A percentile compares a stretch with the other conserved stretches of the same genome.
These are phyloP conservation scores for Idaea straminata DNA, from an alignment of 2,888 invertebrate genomes.

Conservation along the genomic window DNA sequence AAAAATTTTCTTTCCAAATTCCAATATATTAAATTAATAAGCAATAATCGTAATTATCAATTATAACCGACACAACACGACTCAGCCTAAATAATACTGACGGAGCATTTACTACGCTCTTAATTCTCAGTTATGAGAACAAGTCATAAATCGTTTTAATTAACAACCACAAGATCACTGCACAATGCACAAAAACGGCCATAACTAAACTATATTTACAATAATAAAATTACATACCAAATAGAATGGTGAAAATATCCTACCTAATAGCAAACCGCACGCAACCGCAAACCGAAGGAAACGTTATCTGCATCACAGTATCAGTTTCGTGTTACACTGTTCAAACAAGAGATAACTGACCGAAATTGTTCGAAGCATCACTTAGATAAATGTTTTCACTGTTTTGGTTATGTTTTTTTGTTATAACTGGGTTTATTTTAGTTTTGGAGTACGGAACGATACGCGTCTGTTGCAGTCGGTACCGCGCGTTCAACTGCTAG, in stretches of 20 bases:
- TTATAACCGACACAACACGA: background rate
- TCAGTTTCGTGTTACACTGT: constrained; percentile 54
- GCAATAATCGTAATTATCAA: background rate
- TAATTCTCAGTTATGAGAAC: background rate
- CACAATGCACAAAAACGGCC: background rate
- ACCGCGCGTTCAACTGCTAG: background rate
- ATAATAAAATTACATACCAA: constrained; percentile 17
- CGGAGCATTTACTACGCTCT: background rate
- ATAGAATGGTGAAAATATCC: constrained; percentile 32
- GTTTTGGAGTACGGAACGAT: background rate
- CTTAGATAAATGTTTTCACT: background rate
- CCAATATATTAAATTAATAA: too few relatives aligned
- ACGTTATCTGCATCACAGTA: constrained; percentile 59
- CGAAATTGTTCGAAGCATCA: background rate
- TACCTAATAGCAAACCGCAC: constrained; percentile 48
- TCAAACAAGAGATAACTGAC: constrained; percentile 53
- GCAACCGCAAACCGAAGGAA: constrained; percentile 61
- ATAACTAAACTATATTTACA: background rate
- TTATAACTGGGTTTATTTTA: background rate
- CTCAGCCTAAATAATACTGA: background rate
- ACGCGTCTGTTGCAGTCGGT: background rate
- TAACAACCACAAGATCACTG: constrained; percentile 9
- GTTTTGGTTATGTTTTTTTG: background rate
- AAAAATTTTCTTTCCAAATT: too few relatives aligned
- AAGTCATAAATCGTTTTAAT: background rate